Evolutionary conservation across 2,888 invertebrate species (phyloP).

Genomic region (Drosophila lutescens): DNA sequence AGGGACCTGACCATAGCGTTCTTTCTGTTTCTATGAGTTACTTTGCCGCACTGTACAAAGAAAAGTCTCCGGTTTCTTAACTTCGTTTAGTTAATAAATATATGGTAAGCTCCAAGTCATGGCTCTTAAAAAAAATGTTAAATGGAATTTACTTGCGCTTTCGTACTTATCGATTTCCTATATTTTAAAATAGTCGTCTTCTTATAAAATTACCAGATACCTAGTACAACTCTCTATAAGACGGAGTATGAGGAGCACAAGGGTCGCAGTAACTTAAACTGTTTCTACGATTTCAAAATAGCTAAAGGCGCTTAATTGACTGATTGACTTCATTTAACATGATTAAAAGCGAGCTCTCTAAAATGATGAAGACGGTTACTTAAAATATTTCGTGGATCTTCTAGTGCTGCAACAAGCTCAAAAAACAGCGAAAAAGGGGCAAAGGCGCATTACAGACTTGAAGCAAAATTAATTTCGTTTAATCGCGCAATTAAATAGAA

Average conservation of each 20-base stretch:
- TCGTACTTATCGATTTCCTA: too few relatives aligned
- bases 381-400: slow-evolving; percentile 1
- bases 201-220: too few relatives aligned
- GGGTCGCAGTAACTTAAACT: background rate
- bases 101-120: too few relatives aligned
- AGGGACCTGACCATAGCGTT: too few relatives aligned
- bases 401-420: background rate
- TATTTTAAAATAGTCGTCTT: too few relatives aligned
- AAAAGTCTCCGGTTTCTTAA: too few relatives aligned
- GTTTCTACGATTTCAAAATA: background rate
- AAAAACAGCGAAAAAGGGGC: background rate
- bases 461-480: slow-evolving; percentile 74
- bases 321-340: slow-evolving; percentile 73
- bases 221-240: background rate
- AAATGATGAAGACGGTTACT: slow-evolving; percentile 18
- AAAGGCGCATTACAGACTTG: slow-evolving; percentile 42
- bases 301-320: slow-evolving; percentile 56
- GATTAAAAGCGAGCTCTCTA: slow-evolving; percentile 57
- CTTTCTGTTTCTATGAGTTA: too few relatives aligned
- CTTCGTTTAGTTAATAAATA: too few relatives aligned
- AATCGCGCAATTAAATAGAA: slow-evolving; percentile 73
- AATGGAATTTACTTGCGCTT: too few relatives aligned
- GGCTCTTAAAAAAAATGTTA: too few relatives aligned
- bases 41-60: too few relatives aligned
- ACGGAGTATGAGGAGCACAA: background rate